phyloP scores from a whole-genome alignment of 2,888 invertebrate species.

The Chalcis sispes region DNA sequence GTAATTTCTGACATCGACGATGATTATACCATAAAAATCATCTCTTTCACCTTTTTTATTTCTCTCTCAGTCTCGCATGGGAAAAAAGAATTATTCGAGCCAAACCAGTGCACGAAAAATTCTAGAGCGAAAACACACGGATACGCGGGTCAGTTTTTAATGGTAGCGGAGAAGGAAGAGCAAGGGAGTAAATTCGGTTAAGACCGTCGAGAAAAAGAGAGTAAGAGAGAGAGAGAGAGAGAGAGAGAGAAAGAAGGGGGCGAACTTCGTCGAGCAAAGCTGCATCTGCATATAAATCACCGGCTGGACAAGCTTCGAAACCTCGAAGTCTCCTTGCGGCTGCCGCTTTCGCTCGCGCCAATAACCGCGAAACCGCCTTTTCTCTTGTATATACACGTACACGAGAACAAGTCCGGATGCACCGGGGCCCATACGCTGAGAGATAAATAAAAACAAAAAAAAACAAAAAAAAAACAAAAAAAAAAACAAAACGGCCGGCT shows the following conservation, averaged over 20 bases:
- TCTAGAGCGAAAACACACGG: neutral
- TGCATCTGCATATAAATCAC: slow-evolving; percentile 73
- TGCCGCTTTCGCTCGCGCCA: slow-evolving; percentile 46
- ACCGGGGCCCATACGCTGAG: neutral
- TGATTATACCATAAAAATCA: no score
- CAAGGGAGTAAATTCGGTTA: neutral
- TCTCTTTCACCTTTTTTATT: no score
- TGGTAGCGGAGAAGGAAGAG: neutral
- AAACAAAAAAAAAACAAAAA: neutral
- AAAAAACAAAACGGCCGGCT: neutral
- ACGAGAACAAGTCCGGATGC: no score
- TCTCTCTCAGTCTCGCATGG: no score
- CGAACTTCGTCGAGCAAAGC: slow-evolving; percentile 2
- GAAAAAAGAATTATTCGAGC: no score
- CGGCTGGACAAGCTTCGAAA: slow-evolving; percentile 64
- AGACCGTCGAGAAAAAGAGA: slow-evolving; percentile 6
- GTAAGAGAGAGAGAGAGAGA: neutral
- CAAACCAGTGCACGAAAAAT: no score
- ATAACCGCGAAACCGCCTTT: slow-evolving; percentile 27
- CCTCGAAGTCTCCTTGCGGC: slow-evolving; percentile 22
- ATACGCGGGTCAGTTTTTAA: slow-evolving; percentile 32
- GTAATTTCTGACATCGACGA: no score
- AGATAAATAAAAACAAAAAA: no score
- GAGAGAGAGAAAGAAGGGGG: neutral
- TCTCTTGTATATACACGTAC: neutral